A percentile compares a stretch with the other conserved stretches of the same genome.
phyloP scores from a whole-genome alignment of 2,888 invertebrate genomes.

The Punctoribates punctum region DNA sequence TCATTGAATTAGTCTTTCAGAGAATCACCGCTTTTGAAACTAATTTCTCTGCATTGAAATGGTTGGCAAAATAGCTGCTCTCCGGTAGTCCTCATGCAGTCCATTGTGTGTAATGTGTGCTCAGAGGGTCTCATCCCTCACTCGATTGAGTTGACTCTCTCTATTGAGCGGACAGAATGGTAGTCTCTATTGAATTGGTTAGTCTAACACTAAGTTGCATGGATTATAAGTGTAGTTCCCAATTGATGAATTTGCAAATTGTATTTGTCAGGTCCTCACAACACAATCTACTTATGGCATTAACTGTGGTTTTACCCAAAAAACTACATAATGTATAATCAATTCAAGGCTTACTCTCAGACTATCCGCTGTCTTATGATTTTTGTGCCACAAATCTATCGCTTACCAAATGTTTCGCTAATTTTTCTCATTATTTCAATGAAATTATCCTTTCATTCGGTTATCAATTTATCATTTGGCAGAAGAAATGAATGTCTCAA shows the following conservation, averaged over 20 bases:
- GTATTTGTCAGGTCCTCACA: slow-evolving; percentile 23
- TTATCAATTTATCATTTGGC: background rate
- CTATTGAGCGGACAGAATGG: background rate
- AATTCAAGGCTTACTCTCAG: background rate
- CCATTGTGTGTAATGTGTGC: background rate
- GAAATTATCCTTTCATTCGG: too few relatives aligned
- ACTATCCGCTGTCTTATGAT: background rate
- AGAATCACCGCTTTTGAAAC: slow-evolving; percentile 5
- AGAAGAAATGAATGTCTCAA: background rate
- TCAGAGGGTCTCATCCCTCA: background rate
- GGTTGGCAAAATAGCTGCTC: slow-evolving; percentile 15
- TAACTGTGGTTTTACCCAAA: slow-evolving; percentile 23
- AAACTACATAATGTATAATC: slow-evolving; percentile 37
- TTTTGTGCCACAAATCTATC: too few relatives aligned
- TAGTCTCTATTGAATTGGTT: slow-evolving; percentile 30
- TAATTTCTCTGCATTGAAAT: background rate
- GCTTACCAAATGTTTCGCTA: too few relatives aligned
- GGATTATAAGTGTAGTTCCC: slow-evolving; percentile 23
- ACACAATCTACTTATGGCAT: slow-evolving; percentile 32
- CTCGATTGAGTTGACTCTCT: background rate
- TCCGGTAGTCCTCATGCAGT: slow-evolving; percentile 4
- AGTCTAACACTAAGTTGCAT: background rate
- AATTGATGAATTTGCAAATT: slow-evolving; percentile 35
- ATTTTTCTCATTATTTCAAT: too few relatives aligned
- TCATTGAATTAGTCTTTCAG: slow-evolving; percentile 16